These are phyloP conservation scores for Matsumyia berberina DNA, from an alignment of 2,888 invertebrate genomes.

Conservation along the genomic window DNA sequence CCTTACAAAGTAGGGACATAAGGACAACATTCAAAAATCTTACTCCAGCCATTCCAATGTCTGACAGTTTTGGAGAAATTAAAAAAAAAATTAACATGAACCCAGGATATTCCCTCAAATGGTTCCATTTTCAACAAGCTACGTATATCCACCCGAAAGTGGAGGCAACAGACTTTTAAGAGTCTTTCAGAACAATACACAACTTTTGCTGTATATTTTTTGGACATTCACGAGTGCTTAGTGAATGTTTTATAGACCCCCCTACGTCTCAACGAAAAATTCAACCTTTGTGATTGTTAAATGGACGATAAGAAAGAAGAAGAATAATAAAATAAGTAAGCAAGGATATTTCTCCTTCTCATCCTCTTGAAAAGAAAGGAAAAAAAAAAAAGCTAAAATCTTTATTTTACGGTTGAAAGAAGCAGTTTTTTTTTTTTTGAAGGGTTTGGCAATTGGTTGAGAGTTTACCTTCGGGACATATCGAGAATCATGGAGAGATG, in stretches of 20 bases:
- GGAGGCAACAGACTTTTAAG: conserved; percentile 28
- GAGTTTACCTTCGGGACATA: background rate
- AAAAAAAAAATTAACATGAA: background rate
- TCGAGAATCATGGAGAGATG: background rate
- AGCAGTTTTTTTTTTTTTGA: conserved; percentile 12
- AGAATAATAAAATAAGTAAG: conserved; percentile 66
- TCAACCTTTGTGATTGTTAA: conserved; percentile 19
- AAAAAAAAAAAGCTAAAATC: conserved; percentile 25
- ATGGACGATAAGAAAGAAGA: conserved; percentile 77
- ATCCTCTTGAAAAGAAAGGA: background rate
- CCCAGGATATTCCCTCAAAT: background rate
- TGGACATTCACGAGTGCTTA: background rate
- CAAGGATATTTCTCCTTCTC: conserved; percentile 12
- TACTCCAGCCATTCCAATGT: too few relatives aligned
- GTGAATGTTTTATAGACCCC: conserved; percentile 9
- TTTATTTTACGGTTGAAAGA: conserved; percentile 39
- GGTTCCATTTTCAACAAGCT: background rate
- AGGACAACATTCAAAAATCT: too few relatives aligned
- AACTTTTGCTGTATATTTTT: conserved; percentile 1
- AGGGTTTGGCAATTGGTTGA: conserved; percentile 9
- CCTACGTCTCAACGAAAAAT: background rate
- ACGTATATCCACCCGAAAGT: background rate
- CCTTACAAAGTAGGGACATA: too few relatives aligned
- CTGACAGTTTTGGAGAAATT: background rate
- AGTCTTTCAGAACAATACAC: conserved; percentile 2